Percentiles rank a stretch among this genome's conserved stretches.
Conservation (phyloP, 2,113 vertebrate species). For the Trinectes maculatus region DNA sequence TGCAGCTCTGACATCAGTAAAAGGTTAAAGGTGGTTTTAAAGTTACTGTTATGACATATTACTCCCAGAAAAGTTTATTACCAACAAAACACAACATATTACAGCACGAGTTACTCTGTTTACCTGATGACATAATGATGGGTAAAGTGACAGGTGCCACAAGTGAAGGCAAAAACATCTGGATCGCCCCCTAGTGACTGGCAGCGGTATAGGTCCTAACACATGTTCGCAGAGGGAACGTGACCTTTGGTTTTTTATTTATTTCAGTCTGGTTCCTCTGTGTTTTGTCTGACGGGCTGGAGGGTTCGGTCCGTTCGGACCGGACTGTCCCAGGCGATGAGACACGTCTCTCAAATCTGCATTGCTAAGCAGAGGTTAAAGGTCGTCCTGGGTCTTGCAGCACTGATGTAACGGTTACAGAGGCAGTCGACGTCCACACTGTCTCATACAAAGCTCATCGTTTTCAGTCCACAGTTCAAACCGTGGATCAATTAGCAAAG, state of each 20-base stretch:
- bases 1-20: background rate
- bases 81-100: too few species aligned
- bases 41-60: too few species aligned
- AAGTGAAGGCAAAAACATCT: too few species aligned
- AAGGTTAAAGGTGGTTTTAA: too few species aligned
- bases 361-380: constrained; percentile 37
- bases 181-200: too few species aligned
- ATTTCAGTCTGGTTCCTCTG: background rate
- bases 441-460: background rate
- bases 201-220: too few species aligned
- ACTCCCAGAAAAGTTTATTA: too few species aligned
- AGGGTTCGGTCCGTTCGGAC: constrained; percentile 8
- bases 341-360: constrained; percentile 25
- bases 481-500: too few species aligned
- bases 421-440: background rate
- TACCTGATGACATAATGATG: too few species aligned
- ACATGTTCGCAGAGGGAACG: too few species aligned
- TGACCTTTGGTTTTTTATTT: background rate
- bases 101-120: too few species aligned
- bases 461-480: background rate
- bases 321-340: constrained; percentile 48
- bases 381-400: constrained; percentile 47
- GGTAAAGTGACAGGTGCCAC: too few species aligned
- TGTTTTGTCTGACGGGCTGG: background rate
- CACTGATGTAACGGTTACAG: constrained; percentile 68